A percentile compares a stretch with the other conserved stretches of the same genome.
phyloP scores from a whole-genome alignment of 1,140 invertebrate genomes.

The Bombus confusus region DNA sequence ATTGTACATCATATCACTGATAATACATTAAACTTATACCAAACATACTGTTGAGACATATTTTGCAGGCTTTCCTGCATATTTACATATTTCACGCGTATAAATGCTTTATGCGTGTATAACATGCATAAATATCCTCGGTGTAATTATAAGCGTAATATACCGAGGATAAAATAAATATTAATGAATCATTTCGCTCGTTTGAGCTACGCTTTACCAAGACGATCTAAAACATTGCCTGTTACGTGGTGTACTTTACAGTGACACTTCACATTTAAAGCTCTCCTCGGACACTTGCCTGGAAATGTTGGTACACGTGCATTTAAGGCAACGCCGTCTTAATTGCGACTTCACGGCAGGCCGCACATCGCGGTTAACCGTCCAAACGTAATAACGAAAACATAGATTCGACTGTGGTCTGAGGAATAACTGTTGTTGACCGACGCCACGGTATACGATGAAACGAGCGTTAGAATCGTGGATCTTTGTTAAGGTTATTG shows the following conservation, averaged over 20 bases:
- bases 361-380: slow-evolving; percentile 3
- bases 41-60: no score
- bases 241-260: no score
- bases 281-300: not conserved
- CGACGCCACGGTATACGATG: not conserved
- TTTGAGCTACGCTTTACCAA: not conserved
- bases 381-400: slow-evolving; percentile 23
- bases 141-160: no score
- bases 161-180: no score
- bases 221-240: not conserved
- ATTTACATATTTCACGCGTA: no score
- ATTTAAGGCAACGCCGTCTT: not conserved
- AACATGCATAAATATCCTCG: no score
- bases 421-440: not conserved
- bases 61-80: no score
- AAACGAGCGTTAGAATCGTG: not conserved
- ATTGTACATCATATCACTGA: no score
- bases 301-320: not conserved
- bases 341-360: not conserved
- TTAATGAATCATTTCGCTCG: not conserved
- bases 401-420: not conserved
- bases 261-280: not conserved
- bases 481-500: slow-evolving; percentile 3
- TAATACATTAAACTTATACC: no score
- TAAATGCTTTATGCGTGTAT: no score